These are phyloP conservation scores for Trachelus iudaicus DNA, from an alignment of 2,888 invertebrate genomes.

Conservation along the genomic window DNA sequence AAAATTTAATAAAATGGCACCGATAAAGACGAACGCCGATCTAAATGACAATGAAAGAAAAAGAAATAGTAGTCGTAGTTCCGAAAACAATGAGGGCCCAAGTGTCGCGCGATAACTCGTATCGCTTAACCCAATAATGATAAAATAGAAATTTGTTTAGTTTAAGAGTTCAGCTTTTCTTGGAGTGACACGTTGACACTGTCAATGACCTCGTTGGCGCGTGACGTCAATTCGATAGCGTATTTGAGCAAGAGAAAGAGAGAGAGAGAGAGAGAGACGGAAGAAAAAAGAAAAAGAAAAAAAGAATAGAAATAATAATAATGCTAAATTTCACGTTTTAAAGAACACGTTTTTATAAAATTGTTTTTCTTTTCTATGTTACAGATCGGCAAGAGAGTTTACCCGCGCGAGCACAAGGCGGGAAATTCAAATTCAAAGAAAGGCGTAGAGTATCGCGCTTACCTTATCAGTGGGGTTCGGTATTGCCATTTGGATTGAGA, in stretches of 20 bases:
- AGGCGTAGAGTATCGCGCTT: background rate
- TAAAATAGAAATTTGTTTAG: background rate
- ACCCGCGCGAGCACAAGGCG: background rate
- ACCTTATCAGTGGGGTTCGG: background rate
- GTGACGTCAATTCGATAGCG: background rate
- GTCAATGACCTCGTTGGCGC: background rate
- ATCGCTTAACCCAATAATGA: background rate
- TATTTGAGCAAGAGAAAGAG: background rate
- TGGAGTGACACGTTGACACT: background rate
- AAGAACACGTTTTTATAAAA: background rate
- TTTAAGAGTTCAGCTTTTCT: background rate
- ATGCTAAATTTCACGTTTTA: no score
- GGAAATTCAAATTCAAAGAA: background rate
- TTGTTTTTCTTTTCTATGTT: background rate
- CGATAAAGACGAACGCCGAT: background rate
- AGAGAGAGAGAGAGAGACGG: conserved; percentile 1
- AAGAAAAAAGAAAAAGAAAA: no score
- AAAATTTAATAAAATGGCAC: background rate
- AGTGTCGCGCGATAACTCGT: background rate
- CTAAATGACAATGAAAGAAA: background rate
- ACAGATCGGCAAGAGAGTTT: background rate
- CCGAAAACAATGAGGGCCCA: background rate
- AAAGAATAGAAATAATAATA: no score
- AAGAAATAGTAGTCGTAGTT: background rate
- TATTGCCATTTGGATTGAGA: background rate